Conservation (phyloP, 2,113 vertebrate genomes). For the Equus przewalskii region DNA sequence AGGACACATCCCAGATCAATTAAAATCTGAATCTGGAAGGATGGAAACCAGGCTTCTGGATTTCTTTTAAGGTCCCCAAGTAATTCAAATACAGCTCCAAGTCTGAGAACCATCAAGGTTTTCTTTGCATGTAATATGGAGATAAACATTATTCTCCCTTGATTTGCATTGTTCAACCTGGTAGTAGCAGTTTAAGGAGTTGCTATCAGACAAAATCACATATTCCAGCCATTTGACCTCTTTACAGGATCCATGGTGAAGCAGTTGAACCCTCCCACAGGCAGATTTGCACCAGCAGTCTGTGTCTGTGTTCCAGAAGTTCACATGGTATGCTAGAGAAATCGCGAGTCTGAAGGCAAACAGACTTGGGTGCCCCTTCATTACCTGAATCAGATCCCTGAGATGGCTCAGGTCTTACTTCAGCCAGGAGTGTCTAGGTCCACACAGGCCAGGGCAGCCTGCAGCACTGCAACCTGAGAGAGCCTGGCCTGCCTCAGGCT, state of each 20-base stretch:
- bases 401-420: rapidly evolving
- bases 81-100: background rate
- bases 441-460: too few species aligned
- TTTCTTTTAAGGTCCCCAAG: background rate
- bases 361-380: background rate
- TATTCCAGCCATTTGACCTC: background rate
- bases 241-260: background rate
- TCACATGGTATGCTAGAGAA: background rate
- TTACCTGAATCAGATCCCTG: background rate
- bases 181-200: background rate
- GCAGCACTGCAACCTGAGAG: background rate
- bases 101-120: background rate
- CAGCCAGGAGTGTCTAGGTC: background rate
- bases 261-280: background rate
- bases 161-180: background rate
- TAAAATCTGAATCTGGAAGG: background rate
- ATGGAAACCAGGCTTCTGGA: background rate
- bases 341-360: background rate
- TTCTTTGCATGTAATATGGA: background rate
- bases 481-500: background rate
- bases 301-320: background rate
- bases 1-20: background rate
- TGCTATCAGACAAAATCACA: background rate
- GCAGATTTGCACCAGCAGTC: background rate
- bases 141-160: background rate